Evolutionary conservation across 2,797 vertebrate genomes (phyloP), one percentile per base, ranked within the genome.

Genomic region (Notamacropus eugenii): DNA sequence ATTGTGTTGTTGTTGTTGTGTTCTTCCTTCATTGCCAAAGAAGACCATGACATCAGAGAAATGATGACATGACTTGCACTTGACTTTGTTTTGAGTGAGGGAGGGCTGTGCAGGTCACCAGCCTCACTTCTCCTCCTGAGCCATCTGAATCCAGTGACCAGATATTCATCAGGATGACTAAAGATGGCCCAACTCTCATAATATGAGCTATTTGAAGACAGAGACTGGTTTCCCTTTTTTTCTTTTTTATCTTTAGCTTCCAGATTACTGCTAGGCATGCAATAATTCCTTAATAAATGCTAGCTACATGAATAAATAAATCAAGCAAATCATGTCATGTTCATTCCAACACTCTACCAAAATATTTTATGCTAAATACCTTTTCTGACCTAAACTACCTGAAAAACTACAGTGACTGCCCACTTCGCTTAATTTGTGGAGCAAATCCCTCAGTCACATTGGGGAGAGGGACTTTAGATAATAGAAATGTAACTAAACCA

Each of bases 401-500:
- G 19, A 82, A 82, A 82, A 82, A 46, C 16, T 82, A 24, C 40
- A 46, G 22, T 40, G 12, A 46, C 28, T 82, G n/a, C 6, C 34
- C n/a, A 3, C 6, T 40, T 40, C n/a, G 9, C 6, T 82, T 82
- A 82, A 19, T 91, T 93, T 92, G 27, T 87, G 93, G 93, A 11
- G 0, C 46, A 95, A 94, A 92, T 92, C n/a, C 91, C 54, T 87
- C 90, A 8, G 56, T 74, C 82, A 93, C 27, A 93, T 95, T 54
- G 12, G 40, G 50, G 94, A 22, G 93, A 92, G 57, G 1, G 19
- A 54, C 90, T 93, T 94, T 54, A 82, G 94, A 14, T 34, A 92
- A 95, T 46, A 94, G 16, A 90, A 91, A 93, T 74, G 10, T 58
- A 96, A 55, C 46, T 28, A 92, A 93, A 97, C 55, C 40, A 59